A percentile compares a stretch with the other conserved stretches of the same genome.
phyloP scores from a whole-genome alignment of 2,888 invertebrate species.

The Anodontia alba region DNA sequence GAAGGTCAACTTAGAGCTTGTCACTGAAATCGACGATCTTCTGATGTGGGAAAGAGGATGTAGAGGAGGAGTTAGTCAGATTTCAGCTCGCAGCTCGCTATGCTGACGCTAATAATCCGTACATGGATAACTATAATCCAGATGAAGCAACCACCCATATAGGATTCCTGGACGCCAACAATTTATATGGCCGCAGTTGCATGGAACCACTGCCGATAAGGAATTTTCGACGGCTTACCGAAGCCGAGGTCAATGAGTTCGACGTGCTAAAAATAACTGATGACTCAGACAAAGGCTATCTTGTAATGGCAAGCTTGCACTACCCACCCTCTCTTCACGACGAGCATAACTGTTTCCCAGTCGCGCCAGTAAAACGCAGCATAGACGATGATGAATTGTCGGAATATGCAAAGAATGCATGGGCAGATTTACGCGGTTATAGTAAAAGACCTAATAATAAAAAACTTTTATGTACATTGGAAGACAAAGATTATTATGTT shows the following conservation, averaged over 20 bases:
- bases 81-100: no score
- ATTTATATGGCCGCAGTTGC: slow-evolving; percentile 60
- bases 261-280: neutral
- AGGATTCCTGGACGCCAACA: slow-evolving; percentile 29
- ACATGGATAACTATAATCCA: neutral
- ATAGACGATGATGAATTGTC: neutral
- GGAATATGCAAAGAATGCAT: neutral
- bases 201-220: slow-evolving; percentile 65
- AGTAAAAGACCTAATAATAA: no score
- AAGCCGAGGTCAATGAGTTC: neutral
- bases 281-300: slow-evolving; percentile 66
- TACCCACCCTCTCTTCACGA: slow-evolving; percentile 83
- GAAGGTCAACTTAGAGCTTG: slow-evolving; percentile 64
- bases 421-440: no score
- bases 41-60: no score
- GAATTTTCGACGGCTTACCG: slow-evolving; percentile 40
- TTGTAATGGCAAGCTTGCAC: slow-evolving; percentile 84
- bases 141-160: neutral
- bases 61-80: no score
- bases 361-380: slow-evolving; percentile 51
- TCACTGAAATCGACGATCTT: slow-evolving; percentile 73
- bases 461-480: no score
- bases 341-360: slow-evolving; percentile 78
- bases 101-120: neutral
- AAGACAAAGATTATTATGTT: no score